Evolutionary conservation across 2,797 vertebrate species (phyloP).

Genomic region (Enteromius afrohamiltoni): DNA sequence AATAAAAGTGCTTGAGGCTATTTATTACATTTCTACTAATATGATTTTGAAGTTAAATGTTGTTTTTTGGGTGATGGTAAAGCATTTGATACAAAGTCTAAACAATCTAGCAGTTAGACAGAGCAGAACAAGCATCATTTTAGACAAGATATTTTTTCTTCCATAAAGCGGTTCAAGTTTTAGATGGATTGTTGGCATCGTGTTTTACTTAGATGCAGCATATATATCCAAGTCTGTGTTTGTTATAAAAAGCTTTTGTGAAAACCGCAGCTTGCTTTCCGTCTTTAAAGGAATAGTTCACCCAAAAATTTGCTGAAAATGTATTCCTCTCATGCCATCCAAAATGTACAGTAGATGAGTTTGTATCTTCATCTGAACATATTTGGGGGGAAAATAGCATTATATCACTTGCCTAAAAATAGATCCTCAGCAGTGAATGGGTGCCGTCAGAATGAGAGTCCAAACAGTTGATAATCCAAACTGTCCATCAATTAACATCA

Average conservation of each 20-base stretch:
- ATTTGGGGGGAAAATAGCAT: not conserved
- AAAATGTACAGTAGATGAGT: not conserved
- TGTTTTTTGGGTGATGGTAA: not conserved
- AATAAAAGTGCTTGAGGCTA: not conserved
- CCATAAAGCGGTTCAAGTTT: not conserved
- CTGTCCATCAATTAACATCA: not conserved
- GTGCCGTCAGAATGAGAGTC: not conserved
- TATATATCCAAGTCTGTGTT: constrained; percentile 23
- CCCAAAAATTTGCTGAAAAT: not conserved
- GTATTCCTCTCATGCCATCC: not conserved
- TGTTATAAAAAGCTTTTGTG: constrained; percentile 19
- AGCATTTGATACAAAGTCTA: not conserved
- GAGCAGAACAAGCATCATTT: not conserved
- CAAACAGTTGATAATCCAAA: not conserved
- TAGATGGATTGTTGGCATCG: constrained; percentile 6
- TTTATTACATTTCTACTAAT: not conserved
- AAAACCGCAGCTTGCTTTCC: constrained; percentile 34
- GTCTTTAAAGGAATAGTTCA: not conserved
- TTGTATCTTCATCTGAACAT: not conserved
- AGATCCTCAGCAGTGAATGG: not conserved
- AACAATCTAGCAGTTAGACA: not conserved
- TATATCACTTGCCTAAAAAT: not conserved
- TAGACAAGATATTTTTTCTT: not conserved
- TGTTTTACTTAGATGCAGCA: constrained; percentile 8
- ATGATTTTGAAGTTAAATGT: not conserved